Evolutionary conservation across 2,888 invertebrate species (phyloP), one percentile per base, ranked within the genome.

Genomic region (Xylophagus ater): DNA sequence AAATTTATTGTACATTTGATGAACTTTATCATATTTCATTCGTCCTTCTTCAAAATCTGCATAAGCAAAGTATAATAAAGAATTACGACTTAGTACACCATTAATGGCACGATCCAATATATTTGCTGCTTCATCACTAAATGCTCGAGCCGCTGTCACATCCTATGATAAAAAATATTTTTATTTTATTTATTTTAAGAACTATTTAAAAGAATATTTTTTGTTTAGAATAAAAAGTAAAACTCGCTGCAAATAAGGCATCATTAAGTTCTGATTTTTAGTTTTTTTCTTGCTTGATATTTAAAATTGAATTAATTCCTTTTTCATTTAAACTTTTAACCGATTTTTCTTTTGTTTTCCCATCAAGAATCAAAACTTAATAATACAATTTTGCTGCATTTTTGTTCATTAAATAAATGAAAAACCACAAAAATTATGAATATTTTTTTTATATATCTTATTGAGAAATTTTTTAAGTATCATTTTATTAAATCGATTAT

Each of bases 41-140:
- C 96, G 71, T 30, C 92, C 86, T 69, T 99, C 98, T 63, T 98
- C 97, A 56, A 96, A 98, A 66, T 99, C 98, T 0, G 97, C 94
- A 58, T 94, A 96, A 0, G 97, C 94, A 67, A 98, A 99, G 63
- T 97, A 94, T 14, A 99, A 64, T 34, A 99, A 67, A 64, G 92
- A 87, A 58, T 92, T 96, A 46, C 85, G 85, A 44, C 86, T 87
- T 40, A 98, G 71, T 0, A 94, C 75, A 0, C 89, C 83, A 39
- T 75, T 79, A 2, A 92, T 93, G 0, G 97, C 96, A 21, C 96
- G 72, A 59, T 98, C 97, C 59, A 92, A 90, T 57, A 99, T 87
- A 23, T 83, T 84, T 1, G 89, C 87, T 14, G 93, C 93, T 60
- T 97, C 94, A 59, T 96, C 94, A 34, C 85, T 87, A 65, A 94